A percentile compares a stretch with the other conserved stretches of the same genome.
Conservation (phyloP, 2,888 invertebrate species). For the Bhutanitis thaidina region DNA sequence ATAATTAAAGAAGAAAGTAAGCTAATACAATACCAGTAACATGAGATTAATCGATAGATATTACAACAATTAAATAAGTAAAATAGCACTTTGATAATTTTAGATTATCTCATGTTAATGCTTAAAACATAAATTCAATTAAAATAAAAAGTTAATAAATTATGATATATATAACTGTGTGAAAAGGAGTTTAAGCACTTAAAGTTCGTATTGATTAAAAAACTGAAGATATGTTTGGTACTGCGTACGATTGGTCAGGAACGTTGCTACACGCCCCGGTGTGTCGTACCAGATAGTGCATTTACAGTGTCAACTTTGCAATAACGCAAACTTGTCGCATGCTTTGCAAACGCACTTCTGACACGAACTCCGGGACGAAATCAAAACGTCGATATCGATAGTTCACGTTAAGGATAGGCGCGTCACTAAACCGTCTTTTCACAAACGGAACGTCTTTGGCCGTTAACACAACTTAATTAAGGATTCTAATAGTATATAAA, state of each 20-base stretch:
- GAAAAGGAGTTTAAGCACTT: constrained; percentile 39
- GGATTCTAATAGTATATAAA: not conserved
- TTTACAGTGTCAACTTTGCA: constrained; percentile 91
- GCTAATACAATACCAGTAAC: constrained; percentile 18
- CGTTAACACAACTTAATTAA: constrained; percentile 40
- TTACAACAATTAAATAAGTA: constrained; percentile 14
- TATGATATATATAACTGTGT: constrained; percentile 17
- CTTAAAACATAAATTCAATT: constrained; percentile 26
- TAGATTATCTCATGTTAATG: constrained; percentile 28
- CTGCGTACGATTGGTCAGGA: constrained; percentile 52
- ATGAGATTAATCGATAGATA: constrained; percentile 24
- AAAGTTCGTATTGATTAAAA: constrained; percentile 52
- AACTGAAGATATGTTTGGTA: constrained; percentile 41
- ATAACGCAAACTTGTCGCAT: constrained; percentile 72
- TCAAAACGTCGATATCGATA: constrained; percentile 57
- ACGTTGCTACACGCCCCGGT: constrained; percentile 82
- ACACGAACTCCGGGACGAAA: constrained; percentile 93
- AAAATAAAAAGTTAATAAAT: constrained; percentile 24
- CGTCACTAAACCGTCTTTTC: constrained; percentile 64
- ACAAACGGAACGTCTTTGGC: constrained; percentile 60
- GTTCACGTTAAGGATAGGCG: constrained; percentile 36
- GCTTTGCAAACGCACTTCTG: constrained; percentile 98
- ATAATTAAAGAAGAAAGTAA: constrained; percentile 25
- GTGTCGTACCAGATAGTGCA: constrained; percentile 99
- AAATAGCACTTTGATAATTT: constrained; percentile 10